A percentile compares a stretch with the other conserved stretches of the same genome.
Conservation (phyloP, 2,797 vertebrate species). For the Cyclopterus lumpus region DNA sequence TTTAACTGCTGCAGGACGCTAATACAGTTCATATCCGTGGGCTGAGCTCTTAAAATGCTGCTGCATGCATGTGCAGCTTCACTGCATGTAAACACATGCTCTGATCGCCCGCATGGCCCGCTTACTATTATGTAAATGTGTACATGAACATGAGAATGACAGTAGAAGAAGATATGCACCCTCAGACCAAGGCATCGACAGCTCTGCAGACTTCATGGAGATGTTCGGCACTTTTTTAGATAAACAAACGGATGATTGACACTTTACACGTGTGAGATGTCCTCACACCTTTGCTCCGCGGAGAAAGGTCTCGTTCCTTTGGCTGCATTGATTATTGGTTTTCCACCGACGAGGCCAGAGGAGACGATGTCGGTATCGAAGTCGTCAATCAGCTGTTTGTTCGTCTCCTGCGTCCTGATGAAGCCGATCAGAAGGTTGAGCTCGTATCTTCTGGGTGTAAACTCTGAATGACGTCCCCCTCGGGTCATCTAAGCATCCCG, state of each 20-base stretch:
- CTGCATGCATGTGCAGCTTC: neutral
- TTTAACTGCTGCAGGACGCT: too few relatives aligned
- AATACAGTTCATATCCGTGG: neutral
- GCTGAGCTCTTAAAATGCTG: neutral
- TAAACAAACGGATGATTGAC: neutral
- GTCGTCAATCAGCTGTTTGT: slow-evolving; percentile 35
- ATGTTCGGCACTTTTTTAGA: neutral
- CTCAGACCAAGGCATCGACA: slow-evolving; percentile 22
- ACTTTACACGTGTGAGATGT: neutral
- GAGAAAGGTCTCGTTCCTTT: neutral
- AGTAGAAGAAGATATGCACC: neutral
- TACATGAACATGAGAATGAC: slow-evolving; percentile 2
- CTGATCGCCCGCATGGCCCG: neutral
- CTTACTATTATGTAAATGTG: neutral
- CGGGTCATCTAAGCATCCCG: neutral
- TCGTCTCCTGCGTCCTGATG: neutral
- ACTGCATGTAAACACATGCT: neutral
- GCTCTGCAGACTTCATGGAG: neutral
- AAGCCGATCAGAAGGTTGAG: neutral
- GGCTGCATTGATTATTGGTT: neutral
- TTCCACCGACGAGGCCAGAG: slow-evolving; percentile 2
- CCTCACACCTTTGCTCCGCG: too few relatives aligned
- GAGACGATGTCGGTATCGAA: slow-evolving; percentile 17
- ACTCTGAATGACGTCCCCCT: neutral
- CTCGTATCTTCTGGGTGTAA: neutral